These are phyloP conservation scores for Heliconius hermathena DNA, from an alignment of 1,140 invertebrate genomes.

Conservation along the genomic window DNA sequence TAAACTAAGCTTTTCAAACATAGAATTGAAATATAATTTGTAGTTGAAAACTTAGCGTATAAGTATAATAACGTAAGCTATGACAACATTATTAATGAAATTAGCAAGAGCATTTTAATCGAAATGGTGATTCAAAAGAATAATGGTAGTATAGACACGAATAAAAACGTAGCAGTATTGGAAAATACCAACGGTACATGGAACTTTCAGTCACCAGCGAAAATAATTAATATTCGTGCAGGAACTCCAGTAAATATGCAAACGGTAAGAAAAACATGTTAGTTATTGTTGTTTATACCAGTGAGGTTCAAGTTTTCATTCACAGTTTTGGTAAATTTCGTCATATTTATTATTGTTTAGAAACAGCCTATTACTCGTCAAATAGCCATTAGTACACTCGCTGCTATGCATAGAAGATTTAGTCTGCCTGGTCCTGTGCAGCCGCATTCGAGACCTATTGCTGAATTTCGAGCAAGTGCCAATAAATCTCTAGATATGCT, in stretches of 20 bases:
- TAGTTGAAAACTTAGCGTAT: background rate
- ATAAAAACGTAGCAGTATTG: conserved; percentile 47
- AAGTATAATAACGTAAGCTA: conserved; percentile 22
- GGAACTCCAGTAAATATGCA: conserved; percentile 58
- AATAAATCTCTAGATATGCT: conserved; percentile 89
- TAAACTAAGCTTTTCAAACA: conserved; percentile 7
- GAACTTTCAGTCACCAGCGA: conserved; percentile 61
- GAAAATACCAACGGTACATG: conserved; percentile 58
- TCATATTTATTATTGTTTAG: conserved; percentile 53
- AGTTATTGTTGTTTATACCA: background rate
- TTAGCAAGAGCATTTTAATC: conserved; percentile 27
- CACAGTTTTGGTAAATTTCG: background rate
- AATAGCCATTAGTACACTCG: conserved; percentile 84
- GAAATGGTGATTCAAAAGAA: conserved; percentile 77
- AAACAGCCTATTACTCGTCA: conserved; percentile 85
- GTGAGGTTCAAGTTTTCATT: background rate
- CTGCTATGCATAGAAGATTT: conserved; percentile 81
- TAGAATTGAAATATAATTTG: background rate
- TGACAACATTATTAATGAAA: conserved; percentile 21
- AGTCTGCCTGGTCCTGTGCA: conserved; percentile 81
- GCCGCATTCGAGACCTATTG: conserved; percentile 79
- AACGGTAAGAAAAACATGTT: conserved; percentile 53
- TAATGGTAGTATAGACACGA: conserved; percentile 59
- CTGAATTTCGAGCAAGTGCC: conserved; percentile 82
- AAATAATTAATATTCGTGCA: conserved; percentile 55